Base-by-base conservation (phyloP, 2,888 invertebrate species). In the Dryococelus australis region DNA sequence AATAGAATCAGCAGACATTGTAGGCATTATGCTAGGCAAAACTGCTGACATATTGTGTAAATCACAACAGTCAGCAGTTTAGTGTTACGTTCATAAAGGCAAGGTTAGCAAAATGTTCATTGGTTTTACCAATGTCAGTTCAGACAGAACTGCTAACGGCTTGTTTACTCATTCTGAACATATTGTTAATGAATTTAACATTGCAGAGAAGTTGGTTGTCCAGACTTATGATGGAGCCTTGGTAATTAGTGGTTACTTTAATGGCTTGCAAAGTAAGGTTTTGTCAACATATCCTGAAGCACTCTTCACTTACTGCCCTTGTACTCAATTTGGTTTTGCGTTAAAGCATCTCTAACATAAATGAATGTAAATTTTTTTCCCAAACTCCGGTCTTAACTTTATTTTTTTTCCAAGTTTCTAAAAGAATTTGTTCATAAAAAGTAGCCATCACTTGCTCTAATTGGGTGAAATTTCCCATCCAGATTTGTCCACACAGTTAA, bases 221-320 rank as follows among this genome's bases (percentile, higher is more conserved):
- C 91, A 91, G 89, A 91, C 90, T 35, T 91, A 91, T 87, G 90
- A 91, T 86, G 91, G 90, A 16, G 91, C 90, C 8, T 89, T 90
- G 43, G 90, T 91, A 12, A 90, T 90, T 89, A 87, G 90, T 43
- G 90, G 90, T 47, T 8, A 47, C 8, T 5, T 16, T 5, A 47
- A 47, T 47, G 47, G 16, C 47, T 47, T 47, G 4, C 47, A 47
- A 47, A 47, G 47, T 47, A 47, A 47, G 47, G 47, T 47, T 47
- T 47, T 47, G 47, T 47, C 47, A 13, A 10, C 47, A 16, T 47
- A 47, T 47, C 47, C 47, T 47, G 8, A 5, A 13, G 47, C 47
- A 13, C 47, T 47, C 8, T 8, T 47, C 47, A 47, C 16, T 47
- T 47, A 47, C n/a, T 47, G 47, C 47, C 47, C 47, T 3, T 47